phyloP scores from a whole-genome alignment of 2,888 invertebrate genomes.

The Cyclophora punctaria region DNA sequence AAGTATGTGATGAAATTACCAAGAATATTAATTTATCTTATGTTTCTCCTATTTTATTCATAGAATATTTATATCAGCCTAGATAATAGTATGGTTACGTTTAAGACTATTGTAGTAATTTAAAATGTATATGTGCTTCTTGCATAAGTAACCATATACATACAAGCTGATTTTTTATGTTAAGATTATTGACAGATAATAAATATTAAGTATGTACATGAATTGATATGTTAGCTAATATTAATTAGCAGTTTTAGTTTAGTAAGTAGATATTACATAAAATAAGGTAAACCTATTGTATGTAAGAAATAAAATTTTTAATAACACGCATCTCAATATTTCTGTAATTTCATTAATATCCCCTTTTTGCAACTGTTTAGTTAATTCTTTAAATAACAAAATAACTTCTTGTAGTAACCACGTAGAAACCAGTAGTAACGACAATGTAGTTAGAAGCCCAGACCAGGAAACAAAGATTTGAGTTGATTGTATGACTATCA shows the following conservation, averaged over 20 bases:
- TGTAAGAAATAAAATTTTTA: constrained; percentile 71
- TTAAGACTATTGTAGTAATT: constrained; percentile 46
- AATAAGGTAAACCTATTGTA: constrained; percentile 66
- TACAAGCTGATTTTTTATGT: constrained; percentile 49
- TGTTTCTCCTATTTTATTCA: constrained; percentile 21
- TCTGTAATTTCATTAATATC: neutral
- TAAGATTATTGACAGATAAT: constrained; percentile 39
- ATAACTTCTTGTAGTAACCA: too few relatives aligned
- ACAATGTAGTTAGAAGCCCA: too few relatives aligned
- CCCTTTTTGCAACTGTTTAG: too few relatives aligned
- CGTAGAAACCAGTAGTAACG: too few relatives aligned
- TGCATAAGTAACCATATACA: constrained; percentile 39
- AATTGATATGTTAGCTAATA: constrained; percentile 66
- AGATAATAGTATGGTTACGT: constrained; percentile 40
- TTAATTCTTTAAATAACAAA: too few relatives aligned
- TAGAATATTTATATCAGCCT: constrained; percentile 30
- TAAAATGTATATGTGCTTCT: constrained; percentile 61
- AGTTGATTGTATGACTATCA: too few relatives aligned
- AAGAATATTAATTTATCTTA: constrained; percentile 56
- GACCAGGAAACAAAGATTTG: too few relatives aligned
- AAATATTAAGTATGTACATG: constrained; percentile 49
- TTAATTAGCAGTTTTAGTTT: constrained; percentile 60
- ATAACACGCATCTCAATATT: constrained; percentile 37
- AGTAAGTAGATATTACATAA: constrained; percentile 42
- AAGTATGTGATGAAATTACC: constrained; percentile 60